Base-by-base conservation (phyloP, 1,140 invertebrate genomes). In the Trigoniulus corallinus region DNA sequence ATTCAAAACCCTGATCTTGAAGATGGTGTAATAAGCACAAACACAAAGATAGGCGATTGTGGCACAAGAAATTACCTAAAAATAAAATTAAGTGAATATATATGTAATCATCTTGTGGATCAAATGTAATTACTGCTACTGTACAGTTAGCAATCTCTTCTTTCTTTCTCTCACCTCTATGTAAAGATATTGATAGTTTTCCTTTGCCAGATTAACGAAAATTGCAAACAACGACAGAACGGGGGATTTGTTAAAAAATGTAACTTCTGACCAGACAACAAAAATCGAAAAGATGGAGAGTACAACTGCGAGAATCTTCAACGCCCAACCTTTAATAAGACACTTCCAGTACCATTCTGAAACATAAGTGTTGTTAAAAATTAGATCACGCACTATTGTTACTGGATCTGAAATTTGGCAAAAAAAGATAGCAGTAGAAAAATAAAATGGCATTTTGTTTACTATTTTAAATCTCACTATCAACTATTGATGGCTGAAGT, bases 201-300 rank as follows among this genome's bases (percentile, higher is more conserved):
- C 62, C 61, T 80, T 82, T 1, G 88, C 83, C 44, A 80, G 67
- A 58, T 86, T 80, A 1, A 98, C 76, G 62, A 98, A 85, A 37
- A 84, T 76, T 40, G 96, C 95, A 72, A 98, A 97, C 45, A 98
- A 73, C 0, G 93, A 97, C 3, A 99, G 70, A 20, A 92, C 84
- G 1, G 94, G 94, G 23, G 68, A 64, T 62, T 84, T 80, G 58
- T 84, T 85, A 68, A 98, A 98, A 67, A 99, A 98, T 1, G 94
- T 94, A 47, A 96, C 80, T 72, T 99, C 96, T 4, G 92, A 97
- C 94, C 95, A 98, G 13, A 99, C 84, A 40, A 98, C 88, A 61
- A 84, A 77, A 22, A 84, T 67, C 0, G 92, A 95, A 62, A 98
- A 73, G 25, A 82, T 69, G 1, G 77, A 79, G 3, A 87, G 78